A percentile compares a stretch with the other conserved stretches of the same genome.
phyloP scores from a whole-genome alignment of 1,140 invertebrate species.

The Drosophila parvula region DNA sequence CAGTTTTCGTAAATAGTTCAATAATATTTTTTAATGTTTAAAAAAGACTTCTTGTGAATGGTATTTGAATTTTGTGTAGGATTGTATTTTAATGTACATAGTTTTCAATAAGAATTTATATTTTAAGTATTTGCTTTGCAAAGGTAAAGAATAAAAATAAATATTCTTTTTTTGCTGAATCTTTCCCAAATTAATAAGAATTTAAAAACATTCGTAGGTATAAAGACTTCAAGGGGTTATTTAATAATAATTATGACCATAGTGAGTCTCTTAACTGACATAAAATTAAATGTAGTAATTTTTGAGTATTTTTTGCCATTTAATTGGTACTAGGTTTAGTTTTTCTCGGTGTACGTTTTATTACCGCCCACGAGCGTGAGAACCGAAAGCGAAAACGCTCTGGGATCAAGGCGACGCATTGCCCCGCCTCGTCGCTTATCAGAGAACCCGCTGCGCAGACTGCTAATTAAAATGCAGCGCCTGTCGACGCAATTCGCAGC shows the following conservation, averaged over 20 bases:
- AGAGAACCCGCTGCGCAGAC: slow-evolving; percentile 25
- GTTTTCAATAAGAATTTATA: too few species aligned
- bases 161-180: not conserved
- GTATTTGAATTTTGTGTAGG: not conserved
- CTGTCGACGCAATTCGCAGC: slow-evolving; percentile 60
- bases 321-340: not conserved
- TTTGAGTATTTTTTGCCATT: not conserved
- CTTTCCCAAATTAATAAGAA: not conserved
- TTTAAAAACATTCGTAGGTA: not conserved
- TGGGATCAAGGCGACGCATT: slow-evolving; percentile 9
- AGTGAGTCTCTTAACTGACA: not conserved
- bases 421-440: slow-evolving; percentile 41
- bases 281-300: not conserved
- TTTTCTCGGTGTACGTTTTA: not conserved
- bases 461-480: slow-evolving; percentile 68
- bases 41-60: too few species aligned
- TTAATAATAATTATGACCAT: too few species aligned
- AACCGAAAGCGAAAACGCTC: slow-evolving; percentile 53
- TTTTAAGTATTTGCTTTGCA: not conserved
- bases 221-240: not conserved
- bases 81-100: not conserved
- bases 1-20: not conserved
- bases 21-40: not conserved
- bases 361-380: slow-evolving; percentile 51
- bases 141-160: not conserved